Conservation (phyloP, 2,113 vertebrate genomes). For the Callipepla squamata region DNA sequence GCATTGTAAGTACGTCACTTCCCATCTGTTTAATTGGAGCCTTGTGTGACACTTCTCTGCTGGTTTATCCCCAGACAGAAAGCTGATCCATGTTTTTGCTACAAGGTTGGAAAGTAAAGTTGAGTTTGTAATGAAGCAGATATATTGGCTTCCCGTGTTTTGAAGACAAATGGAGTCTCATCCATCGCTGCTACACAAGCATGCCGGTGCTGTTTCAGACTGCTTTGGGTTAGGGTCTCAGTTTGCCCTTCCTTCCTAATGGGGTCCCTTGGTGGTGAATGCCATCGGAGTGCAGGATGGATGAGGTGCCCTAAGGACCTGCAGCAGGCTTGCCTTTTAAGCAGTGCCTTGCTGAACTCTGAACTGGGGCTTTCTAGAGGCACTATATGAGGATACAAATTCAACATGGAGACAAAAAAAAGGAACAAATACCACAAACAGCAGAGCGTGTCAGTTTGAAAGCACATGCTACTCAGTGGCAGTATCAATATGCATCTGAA, state of each 20-base stretch:
- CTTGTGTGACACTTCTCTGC: not conserved
- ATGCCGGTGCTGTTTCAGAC: conserved; percentile 27
- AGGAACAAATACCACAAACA: not conserved
- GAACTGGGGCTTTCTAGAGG: conserved; percentile 35
- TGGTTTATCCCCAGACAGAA: not conserved
- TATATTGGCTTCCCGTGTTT: conserved; percentile 60
- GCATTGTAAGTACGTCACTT: not conserved
- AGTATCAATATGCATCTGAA: not conserved
- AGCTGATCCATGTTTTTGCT: not conserved
- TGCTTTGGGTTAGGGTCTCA: conserved; percentile 64
- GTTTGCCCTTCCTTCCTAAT: conserved; percentile 76
- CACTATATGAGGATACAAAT: not conserved
- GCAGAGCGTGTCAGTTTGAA: not conserved
- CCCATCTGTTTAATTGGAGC: conserved; percentile 47
- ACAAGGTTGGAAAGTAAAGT: conserved; percentile 60
- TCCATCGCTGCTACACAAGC: conserved; percentile 29
- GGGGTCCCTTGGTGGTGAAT: conserved; percentile 78
- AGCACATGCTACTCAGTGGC: not conserved
- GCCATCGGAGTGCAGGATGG: conserved; percentile 69
- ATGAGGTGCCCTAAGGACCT: conserved; percentile 69
- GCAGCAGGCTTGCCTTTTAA: conserved; percentile 43
- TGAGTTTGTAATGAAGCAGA: conserved; percentile 39
- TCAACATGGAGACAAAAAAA: conserved; percentile 10
- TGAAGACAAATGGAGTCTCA: conserved; percentile 72
- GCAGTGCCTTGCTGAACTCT: conserved; percentile 35